Conservation (phyloP, 2,888 invertebrate genomes). For the Ochropleura plecta region DNA sequence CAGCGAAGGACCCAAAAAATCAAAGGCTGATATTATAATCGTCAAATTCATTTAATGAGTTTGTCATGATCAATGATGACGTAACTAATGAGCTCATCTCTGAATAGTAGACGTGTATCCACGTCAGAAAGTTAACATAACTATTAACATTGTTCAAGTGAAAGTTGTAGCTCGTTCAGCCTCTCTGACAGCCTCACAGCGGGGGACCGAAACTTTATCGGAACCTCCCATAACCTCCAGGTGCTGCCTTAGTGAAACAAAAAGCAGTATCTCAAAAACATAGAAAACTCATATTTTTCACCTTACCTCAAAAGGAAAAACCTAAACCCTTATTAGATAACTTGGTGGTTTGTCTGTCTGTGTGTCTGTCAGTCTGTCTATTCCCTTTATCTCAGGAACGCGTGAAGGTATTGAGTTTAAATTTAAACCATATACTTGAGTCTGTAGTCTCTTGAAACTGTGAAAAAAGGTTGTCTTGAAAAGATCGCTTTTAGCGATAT, state of each 20-base stretch:
- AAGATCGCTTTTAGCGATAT: too few species aligned
- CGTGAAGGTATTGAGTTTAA: too few species aligned
- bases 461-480: too few species aligned
- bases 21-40: background rate
- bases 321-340: too few species aligned
- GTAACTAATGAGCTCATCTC: constrained; percentile 22
- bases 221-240: constrained; percentile 70
- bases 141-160: constrained; percentile 71
- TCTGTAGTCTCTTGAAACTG: too few species aligned
- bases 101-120: constrained; percentile 49
- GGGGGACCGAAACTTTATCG: constrained; percentile 78
- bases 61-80: constrained; percentile 10
- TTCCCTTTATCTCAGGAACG: too few species aligned
- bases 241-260: too few species aligned
- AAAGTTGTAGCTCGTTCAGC: constrained; percentile 71
- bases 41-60: constrained; percentile 6
- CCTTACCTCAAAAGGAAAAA: too few species aligned
- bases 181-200: constrained; percentile 77
- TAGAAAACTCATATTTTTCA: background rate
- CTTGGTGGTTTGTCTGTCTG: too few species aligned
- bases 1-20: too few species aligned
- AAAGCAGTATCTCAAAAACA: background rate
- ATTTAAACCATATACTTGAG: too few species aligned
- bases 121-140: constrained; percentile 72
- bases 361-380: too few species aligned